Evolutionary conservation across 1,140 invertebrate species (phyloP).

Genomic region (Ceratitis capitata): DNA sequence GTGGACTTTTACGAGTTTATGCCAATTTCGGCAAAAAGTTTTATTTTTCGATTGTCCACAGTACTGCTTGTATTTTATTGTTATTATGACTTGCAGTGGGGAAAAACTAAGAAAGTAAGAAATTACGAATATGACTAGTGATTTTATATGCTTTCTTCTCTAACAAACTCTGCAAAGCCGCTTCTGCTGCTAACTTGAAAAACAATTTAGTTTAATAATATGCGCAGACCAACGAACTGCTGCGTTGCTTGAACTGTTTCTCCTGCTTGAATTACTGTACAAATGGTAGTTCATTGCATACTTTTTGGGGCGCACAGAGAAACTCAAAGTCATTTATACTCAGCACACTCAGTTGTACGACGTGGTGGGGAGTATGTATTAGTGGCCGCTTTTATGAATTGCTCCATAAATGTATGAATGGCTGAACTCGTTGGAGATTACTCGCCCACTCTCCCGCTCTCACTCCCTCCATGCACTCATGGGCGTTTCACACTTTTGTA

Average conservation of each 20-base stretch:
- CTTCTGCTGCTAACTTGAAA: neutral
- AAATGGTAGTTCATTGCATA: neutral
- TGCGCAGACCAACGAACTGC: neutral
- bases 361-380: neutral
- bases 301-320: neutral
- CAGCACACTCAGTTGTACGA: neutral
- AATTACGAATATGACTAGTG: neutral
- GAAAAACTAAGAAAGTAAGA: no score
- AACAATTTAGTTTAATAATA: slow-evolving; percentile 9
- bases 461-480: neutral
- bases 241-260: no score
- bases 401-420: slow-evolving; percentile 16
- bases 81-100: neutral
- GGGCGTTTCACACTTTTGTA: neutral
- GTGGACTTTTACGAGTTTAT: slow-evolving; percentile 20
- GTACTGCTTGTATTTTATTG: neutral
- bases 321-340: neutral
- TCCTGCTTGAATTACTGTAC: neutral
- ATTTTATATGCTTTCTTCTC: neutral
- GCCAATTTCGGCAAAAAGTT: neutral
- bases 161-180: no score
- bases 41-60: neutral
- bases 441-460: neutral
- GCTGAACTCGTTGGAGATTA: neutral
- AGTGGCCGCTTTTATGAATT: slow-evolving; percentile 20